These are phyloP conservation scores for Parazoanthus swiftii DNA, from an alignment of 92 coral and sea anemone species.

Conservation along the genomic window DNA sequence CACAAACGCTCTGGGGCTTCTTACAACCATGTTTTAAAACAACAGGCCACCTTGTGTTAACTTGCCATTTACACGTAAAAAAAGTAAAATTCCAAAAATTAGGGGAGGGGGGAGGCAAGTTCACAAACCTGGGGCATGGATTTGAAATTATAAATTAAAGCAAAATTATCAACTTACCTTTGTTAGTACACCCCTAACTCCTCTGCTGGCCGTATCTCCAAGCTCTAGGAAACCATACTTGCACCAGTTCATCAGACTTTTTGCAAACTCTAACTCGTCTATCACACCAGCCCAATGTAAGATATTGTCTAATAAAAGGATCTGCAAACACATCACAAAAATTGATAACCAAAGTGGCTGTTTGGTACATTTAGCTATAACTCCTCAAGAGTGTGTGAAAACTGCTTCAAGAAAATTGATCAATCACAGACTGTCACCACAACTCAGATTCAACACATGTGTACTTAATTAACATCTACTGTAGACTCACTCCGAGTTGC, in stretches of 20 bases:
- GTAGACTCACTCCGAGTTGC: no score
- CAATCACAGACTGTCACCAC: neutral
- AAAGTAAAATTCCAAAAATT: no score
- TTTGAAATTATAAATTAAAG: no score
- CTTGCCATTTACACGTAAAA: no score
- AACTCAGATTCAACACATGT: no score
- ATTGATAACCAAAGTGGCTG: neutral
- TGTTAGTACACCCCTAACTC: constrained; percentile 85
- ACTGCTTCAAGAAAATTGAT: neutral
- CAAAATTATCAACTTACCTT: constrained; percentile 52
- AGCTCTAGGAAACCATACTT: constrained; percentile 91
- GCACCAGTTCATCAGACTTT: constrained; percentile 84
- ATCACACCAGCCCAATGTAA: constrained; percentile 98
- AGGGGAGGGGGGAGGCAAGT: no score
- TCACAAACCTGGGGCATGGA: no score
- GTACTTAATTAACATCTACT: no score
- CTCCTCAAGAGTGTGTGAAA: neutral
- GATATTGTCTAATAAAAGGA: constrained; percentile 80
- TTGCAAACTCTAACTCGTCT: constrained; percentile 94
- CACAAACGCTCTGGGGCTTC: no score
- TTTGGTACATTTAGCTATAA: neutral
- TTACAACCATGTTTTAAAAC: no score
- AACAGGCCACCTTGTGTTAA: no score
- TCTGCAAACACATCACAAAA: constrained; percentile 46
- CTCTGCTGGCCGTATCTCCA: constrained; percentile 83